Evolutionary conservation across 2,888 invertebrate species (phyloP).

Genomic region (Hirtodrosophila trivittata): DNA sequence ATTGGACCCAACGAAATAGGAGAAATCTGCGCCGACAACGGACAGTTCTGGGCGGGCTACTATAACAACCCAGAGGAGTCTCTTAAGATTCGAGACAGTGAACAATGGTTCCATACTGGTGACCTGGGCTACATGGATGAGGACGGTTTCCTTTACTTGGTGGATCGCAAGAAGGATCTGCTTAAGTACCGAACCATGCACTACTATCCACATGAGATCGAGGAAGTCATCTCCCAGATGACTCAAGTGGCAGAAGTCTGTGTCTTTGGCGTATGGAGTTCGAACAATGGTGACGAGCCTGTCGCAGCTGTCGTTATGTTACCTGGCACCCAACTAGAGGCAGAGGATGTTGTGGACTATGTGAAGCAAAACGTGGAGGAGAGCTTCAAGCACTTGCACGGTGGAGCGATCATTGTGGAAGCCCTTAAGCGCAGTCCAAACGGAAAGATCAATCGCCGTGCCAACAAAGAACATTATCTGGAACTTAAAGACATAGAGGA

Average conservation of each 20-base stretch:
- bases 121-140: constrained; percentile 79
- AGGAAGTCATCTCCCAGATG: constrained; percentile 58
- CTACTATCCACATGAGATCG: constrained; percentile 73
- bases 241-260: constrained; percentile 67
- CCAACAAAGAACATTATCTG: constrained; percentile 9
- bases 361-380: constrained; percentile 27
- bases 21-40: constrained; percentile 61
- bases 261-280: constrained; percentile 62
- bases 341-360: constrained; percentile 51
- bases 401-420: constrained; percentile 55
- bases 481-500: too few relatives aligned
- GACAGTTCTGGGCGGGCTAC: constrained; percentile 70
- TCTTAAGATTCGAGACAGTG: not conserved
- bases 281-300: constrained; percentile 54
- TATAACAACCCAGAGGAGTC: constrained; percentile 56
- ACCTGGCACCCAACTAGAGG: constrained; percentile 10
- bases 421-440: constrained; percentile 55
- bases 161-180: constrained; percentile 78
- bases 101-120: constrained; percentile 56
- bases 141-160: constrained; percentile 66
- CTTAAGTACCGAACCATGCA: constrained; percentile 54
- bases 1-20: constrained; percentile 63
- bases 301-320: constrained; percentile 66
- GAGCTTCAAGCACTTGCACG: constrained; percentile 53
- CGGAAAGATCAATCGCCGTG: constrained; percentile 56